Evolutionary conservation across 2,113 vertebrate species (phyloP).

Genomic region (Malurus cyaneus): DNA sequence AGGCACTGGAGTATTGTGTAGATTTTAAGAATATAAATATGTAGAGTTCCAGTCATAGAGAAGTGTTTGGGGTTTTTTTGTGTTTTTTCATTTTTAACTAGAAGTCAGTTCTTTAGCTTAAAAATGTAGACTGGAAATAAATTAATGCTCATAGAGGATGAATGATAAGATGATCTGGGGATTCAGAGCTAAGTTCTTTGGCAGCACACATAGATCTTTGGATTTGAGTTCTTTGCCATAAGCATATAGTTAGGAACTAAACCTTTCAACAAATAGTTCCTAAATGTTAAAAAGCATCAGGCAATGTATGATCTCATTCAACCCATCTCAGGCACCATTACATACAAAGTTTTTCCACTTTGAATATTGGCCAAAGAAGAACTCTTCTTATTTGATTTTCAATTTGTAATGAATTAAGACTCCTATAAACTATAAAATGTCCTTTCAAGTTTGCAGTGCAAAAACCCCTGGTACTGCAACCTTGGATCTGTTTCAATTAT

Average conservation of each 20-base stretch:
- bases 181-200: background rate
- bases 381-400: background rate
- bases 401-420: background rate
- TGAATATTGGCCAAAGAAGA: background rate
- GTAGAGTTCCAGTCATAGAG: rapidly evolving
- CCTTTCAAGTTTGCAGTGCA: background rate
- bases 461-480: background rate
- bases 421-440: background rate
- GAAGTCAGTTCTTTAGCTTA: background rate
- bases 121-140: background rate
- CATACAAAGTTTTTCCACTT: background rate
- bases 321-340: background rate
- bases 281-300: background rate
- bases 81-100: background rate
- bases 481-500: background rate
- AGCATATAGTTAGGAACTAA: background rate
- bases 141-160: background rate
- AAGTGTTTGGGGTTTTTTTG: background rate
- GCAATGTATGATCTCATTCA: background rate
- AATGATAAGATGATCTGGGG: background rate
- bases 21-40: background rate
- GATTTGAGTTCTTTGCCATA: background rate
- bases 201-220: background rate
- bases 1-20: background rate
- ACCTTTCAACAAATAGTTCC: background rate